Percentiles rank a stretch among this genome's conserved stretches.
These are phyloP conservation scores for Tipula helvola DNA, from an alignment of 2,888 invertebrate species.

Conservation along the genomic window DNA sequence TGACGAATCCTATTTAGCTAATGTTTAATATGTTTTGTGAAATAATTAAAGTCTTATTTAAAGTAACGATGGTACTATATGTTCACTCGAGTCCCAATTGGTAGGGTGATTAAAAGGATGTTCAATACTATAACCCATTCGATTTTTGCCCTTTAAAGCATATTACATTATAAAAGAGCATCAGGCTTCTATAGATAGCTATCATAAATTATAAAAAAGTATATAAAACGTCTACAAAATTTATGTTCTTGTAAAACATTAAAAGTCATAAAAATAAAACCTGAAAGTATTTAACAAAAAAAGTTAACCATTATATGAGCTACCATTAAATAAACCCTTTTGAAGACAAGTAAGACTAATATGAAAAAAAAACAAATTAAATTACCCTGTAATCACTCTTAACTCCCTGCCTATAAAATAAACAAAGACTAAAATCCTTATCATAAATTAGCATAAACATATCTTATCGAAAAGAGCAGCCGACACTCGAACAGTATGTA, in stretches of 20 bases:
- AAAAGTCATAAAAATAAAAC: not conserved
- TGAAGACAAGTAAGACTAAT: not conserved
- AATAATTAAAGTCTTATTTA: too few species aligned
- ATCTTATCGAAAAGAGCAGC: not conserved
- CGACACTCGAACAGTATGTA: not conserved
- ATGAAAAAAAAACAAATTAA: not conserved
- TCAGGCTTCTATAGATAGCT: not conserved
- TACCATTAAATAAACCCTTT: not conserved
- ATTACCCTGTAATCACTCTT: conserved; percentile 8
- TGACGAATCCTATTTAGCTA: too few species aligned
- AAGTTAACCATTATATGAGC: not conserved
- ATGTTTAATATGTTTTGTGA: too few species aligned
- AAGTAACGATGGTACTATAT: too few species aligned
- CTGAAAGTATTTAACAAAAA: not conserved
- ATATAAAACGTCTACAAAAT: not conserved
- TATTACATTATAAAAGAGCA: too few species aligned
- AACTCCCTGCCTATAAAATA: not conserved
- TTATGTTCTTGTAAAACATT: not conserved
- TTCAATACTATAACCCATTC: too few species aligned
- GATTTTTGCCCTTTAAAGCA: too few species aligned
- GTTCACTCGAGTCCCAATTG: too few species aligned
- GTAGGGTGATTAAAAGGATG: too few species aligned
- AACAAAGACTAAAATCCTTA: conserved; percentile 7
- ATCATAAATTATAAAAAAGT: not conserved
- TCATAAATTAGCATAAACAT: not conserved